These are phyloP conservation scores for Cataglyphis cursor DNA, from an alignment of 2,888 invertebrate genomes.

Conservation along the genomic window DNA sequence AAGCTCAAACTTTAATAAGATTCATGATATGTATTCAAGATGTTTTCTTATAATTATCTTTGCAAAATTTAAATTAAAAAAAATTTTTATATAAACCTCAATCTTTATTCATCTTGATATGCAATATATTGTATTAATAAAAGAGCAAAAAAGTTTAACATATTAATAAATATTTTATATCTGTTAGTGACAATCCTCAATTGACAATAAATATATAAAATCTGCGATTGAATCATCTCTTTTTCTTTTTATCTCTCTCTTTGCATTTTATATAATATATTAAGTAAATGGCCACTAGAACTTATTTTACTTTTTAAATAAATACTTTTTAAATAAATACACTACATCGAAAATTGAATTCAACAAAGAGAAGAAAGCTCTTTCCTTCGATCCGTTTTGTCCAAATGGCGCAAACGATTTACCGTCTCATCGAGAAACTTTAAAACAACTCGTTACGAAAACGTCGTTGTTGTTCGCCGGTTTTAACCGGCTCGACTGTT, in stretches of 20 bases:
- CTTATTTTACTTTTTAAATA: conserved; percentile 42
- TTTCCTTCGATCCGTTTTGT: conserved; percentile 20
- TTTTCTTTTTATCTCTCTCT: not conserved
- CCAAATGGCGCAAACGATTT: conserved; percentile 53
- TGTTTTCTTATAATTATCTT: not conserved
- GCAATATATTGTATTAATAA: not conserved
- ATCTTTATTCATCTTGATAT: not conserved
- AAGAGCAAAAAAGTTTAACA: not conserved
- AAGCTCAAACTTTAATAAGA: not conserved
- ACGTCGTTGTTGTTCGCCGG: conserved; percentile 57
- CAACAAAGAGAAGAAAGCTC: not conserved
- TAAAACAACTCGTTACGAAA: conserved; percentile 62
- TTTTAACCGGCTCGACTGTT: conserved; percentile 65
- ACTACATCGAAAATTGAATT: conserved; percentile 14
- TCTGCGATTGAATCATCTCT: not conserved
- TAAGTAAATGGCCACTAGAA: conserved; percentile 1
- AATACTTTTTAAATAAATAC: conserved; percentile 1
- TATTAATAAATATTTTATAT: not conserved
- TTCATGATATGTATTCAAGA: not conserved
- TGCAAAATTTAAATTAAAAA: not conserved
- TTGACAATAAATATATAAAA: not conserved
- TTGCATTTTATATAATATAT: conserved; percentile 8
- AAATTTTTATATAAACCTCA: not conserved
- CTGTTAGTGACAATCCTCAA: not conserved
- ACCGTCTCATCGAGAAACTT: conserved; percentile 66